phyloP scores from a whole-genome alignment of 2,888 invertebrate species.

The Acleris sparsana region DNA sequence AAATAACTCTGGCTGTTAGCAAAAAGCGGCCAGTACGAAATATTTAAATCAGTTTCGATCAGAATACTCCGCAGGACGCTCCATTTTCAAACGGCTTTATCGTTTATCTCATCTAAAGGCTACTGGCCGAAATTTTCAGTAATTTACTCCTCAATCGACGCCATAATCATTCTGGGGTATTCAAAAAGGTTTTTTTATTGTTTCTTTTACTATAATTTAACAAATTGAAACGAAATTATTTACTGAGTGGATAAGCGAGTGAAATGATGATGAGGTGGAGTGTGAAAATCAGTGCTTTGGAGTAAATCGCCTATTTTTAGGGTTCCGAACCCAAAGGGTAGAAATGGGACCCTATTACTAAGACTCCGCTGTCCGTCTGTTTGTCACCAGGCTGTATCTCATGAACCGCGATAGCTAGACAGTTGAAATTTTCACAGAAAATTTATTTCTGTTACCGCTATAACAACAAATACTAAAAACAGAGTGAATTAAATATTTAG shows the following conservation, averaged over 20 bases:
- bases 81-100: constrained; percentile 22
- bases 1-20: background rate
- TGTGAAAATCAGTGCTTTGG: constrained; percentile 26
- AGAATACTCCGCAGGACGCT: constrained; percentile 17
- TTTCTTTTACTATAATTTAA: constrained; percentile 42
- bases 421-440: no score
- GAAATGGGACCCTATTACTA: no score
- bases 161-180: constrained; percentile 37
- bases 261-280: constrained; percentile 22
- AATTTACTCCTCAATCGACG: constrained; percentile 32
- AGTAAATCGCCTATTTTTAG: constrained; percentile 36
- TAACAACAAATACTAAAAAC: no score
- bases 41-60: constrained; percentile 27
- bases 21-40: constrained; percentile 10
- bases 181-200: constrained; percentile 44
- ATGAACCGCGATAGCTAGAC: no score
- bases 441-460: no score
- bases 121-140: constrained; percentile 27
- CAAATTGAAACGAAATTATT: constrained; percentile 47
- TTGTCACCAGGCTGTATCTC: no score
- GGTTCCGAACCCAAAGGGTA: no score
- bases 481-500: no score
- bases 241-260: constrained; percentile 41
- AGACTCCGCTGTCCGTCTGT: no score
- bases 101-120: constrained; percentile 24